Conservation (phyloP, 2,888 invertebrate species). For the Steinernema scapterisci region DNA sequence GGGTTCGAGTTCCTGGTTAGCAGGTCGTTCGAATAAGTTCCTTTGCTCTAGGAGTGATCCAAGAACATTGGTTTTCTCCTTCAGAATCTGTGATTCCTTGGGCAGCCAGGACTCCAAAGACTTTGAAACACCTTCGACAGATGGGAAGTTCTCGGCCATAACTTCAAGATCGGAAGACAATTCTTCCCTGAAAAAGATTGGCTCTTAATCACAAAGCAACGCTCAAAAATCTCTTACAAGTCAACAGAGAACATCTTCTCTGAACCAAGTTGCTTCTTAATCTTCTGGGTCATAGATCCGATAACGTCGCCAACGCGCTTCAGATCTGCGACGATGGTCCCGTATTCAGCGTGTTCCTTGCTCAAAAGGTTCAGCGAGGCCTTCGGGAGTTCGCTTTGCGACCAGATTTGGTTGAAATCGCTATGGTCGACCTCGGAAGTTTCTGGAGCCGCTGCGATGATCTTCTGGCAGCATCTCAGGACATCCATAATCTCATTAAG, state of each 20-base stretch:
- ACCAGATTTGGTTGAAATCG: slow-evolving; percentile 1
- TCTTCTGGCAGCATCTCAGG: not conserved
- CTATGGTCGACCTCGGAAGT: not conserved
- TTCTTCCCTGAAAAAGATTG: slow-evolving; percentile 22
- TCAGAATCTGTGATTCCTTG: not conserved
- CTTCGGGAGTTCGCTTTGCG: not conserved
- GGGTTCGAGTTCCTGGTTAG: not conserved
- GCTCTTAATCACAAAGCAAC: not conserved
- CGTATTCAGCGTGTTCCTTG: slow-evolving; percentile 23
- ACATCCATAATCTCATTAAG: not conserved
- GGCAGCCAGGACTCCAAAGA: not conserved
- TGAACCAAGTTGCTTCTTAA: not conserved
- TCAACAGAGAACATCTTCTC: not conserved
- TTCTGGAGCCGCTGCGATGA: not conserved
- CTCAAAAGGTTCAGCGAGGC: not conserved
- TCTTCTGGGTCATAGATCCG: not conserved
- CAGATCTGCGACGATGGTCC: not conserved
- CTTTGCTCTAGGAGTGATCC: not conserved
- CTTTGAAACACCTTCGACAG: not conserved
- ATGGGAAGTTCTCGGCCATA: slow-evolving; percentile 24
- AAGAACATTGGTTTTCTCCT: not conserved
- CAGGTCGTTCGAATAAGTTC: not conserved
- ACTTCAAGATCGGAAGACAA: slow-evolving; percentile 1
- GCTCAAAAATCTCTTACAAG: not conserved
- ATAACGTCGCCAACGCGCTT: not conserved